Conservation (phyloP, 2,113 vertebrate genomes). For the Athene cunicularia region DNA sequence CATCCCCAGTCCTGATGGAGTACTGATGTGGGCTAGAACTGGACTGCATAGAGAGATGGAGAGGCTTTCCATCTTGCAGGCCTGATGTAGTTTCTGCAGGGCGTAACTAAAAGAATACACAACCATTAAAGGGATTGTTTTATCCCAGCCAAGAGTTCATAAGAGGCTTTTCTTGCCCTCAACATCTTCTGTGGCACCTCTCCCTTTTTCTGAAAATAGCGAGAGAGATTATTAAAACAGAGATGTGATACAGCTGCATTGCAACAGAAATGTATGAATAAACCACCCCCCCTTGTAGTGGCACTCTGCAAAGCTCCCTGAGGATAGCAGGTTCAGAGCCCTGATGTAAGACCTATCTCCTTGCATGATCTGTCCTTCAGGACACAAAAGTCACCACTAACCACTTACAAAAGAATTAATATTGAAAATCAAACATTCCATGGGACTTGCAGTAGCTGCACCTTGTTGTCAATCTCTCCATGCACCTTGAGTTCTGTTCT, state of each 20-base stretch:
- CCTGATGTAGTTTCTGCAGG: not conserved
- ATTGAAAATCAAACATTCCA: not conserved
- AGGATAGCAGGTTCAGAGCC: not conserved
- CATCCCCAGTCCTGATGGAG: not conserved
- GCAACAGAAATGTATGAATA: not conserved
- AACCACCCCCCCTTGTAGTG: fast-evolving
- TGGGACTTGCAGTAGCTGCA: not conserved
- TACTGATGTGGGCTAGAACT: not conserved
- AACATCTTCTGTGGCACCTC: not conserved
- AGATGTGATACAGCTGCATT: not conserved
- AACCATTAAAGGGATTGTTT: not conserved
- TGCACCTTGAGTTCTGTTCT: not conserved
- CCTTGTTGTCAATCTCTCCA: not conserved
- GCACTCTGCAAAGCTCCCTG: not conserved
- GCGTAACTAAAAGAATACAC: not conserved
- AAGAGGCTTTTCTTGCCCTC: not conserved
- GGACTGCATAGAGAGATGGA: not conserved
- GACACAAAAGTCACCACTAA: not conserved
- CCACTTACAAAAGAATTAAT: not conserved
- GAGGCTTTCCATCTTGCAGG: not conserved
- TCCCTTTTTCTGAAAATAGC: not conserved
- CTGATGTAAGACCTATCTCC: not conserved
- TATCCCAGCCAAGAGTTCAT: not conserved
- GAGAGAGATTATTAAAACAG: not conserved
- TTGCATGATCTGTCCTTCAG: not conserved